Percentiles rank a stretch among this genome's conserved stretches.
These are phyloP conservation scores for Heliangelus exortis DNA, from an alignment of 2,797 vertebrate genomes.

Conservation along the genomic window DNA sequence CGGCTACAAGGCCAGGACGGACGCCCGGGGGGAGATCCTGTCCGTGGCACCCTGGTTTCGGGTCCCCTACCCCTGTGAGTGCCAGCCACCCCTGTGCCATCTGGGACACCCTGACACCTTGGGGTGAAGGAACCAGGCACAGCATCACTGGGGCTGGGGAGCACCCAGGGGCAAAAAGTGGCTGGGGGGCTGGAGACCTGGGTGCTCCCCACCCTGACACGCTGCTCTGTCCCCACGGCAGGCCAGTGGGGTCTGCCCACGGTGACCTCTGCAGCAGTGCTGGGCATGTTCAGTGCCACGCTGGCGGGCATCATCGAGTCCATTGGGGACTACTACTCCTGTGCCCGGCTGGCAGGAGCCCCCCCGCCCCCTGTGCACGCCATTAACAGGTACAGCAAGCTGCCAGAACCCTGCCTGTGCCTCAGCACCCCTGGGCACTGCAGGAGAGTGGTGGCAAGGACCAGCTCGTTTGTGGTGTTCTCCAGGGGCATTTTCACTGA, in stretches of 20 bases:
- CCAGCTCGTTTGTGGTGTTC: rapidly evolving
- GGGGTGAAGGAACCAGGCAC: neutral
- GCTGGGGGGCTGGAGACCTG: rapidly evolving
- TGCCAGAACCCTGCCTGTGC: rapidly evolving
- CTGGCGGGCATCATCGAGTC: slow-evolving; percentile 94
- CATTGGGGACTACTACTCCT: slow-evolving; percentile 96
- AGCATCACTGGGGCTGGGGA: neutral
- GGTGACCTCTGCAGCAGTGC: slow-evolving; percentile 89
- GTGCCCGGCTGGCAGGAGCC: slow-evolving; percentile 92
- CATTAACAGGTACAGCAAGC: slow-evolving; percentile 88
- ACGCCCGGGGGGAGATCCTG: slow-evolving; percentile 92
- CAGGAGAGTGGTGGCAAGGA: rapidly evolving
- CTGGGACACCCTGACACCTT: rapidly evolving
- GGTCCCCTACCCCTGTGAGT: slow-evolving; percentile 95
- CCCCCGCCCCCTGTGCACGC: slow-evolving; percentile 91
- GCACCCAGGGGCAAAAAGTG: too few species aligned
- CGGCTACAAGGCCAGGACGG: slow-evolving; percentile 91
- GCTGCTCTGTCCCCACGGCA: slow-evolving; percentile 22
- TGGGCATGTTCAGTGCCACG: slow-evolving; percentile 98
- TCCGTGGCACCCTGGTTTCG: slow-evolving; percentile 92
- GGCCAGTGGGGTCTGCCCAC: slow-evolving; percentile 96
- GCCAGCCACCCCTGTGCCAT: neutral
- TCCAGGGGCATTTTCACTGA: slow-evolving; percentile 93
- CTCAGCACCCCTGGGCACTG: rapidly evolving
- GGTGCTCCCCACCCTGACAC: neutral